Conservation (phyloP, 1,140 invertebrate species). For the Drosophila sturtevanti region DNA sequence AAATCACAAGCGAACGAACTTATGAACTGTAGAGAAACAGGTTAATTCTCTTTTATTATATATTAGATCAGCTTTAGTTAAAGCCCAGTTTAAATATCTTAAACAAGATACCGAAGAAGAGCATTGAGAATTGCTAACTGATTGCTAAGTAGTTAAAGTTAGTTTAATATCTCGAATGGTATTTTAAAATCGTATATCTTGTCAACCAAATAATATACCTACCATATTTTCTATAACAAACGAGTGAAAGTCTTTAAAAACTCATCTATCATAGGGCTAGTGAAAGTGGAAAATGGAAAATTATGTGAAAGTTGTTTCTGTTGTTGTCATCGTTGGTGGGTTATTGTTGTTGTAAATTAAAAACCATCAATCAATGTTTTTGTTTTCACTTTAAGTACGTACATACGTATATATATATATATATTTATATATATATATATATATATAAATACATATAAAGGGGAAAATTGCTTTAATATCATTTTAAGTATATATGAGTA, state of each 20-base stretch:
- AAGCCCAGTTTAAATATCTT: too few relatives aligned
- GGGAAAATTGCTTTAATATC: conserved; percentile 20
- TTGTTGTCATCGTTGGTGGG: not conserved
- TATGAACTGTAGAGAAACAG: too few relatives aligned
- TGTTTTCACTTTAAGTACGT: not conserved
- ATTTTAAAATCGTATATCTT: not conserved
- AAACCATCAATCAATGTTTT: conserved; percentile 66
- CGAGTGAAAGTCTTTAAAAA: conserved; percentile 36
- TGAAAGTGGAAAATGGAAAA: conserved; percentile 9
- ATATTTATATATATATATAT: not conserved
- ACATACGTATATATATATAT: not conserved
- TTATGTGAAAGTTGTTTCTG: conserved; percentile 31
- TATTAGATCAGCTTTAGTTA: too few relatives aligned
- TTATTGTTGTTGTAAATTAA: conserved; percentile 50
- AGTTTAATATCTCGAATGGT: not conserved
- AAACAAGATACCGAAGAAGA: too few relatives aligned
- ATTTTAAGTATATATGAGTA: conserved; percentile 11
- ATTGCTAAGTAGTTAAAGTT: too few relatives aligned
- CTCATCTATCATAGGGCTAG: conserved; percentile 44
- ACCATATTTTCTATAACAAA: not conserved
- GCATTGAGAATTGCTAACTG: too few relatives aligned
- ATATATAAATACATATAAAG: not conserved
- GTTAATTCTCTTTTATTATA: too few relatives aligned
- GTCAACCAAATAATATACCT: not conserved
- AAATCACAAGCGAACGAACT: too few relatives aligned